Percentiles rank a stretch among this genome's conserved stretches.
phyloP scores from a whole-genome alignment of 2,797 vertebrate genomes.

The Hippocampus kuda region DNA sequence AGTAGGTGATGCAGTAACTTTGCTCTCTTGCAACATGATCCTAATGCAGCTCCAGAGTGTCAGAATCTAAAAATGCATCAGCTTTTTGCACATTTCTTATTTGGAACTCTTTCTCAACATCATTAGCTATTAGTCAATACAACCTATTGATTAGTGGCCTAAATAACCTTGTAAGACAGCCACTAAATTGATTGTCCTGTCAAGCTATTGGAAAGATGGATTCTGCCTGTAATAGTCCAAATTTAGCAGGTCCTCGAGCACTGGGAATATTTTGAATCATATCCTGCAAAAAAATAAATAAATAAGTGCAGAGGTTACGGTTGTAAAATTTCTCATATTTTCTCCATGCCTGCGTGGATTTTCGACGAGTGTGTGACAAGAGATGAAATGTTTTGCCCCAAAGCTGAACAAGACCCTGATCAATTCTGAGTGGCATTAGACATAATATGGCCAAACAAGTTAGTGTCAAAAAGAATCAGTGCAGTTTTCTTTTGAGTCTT shows the following conservation, averaged over 20 bases:
- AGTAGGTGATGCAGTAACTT: no score
- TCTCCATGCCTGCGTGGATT: neutral
- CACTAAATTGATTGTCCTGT: neutral
- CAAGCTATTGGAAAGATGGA: neutral
- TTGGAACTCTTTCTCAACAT: neutral
- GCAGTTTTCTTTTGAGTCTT: neutral
- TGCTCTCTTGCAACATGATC: neutral
- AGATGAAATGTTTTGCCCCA: neutral
- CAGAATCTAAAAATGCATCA: neutral
- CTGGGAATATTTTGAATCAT: neutral
- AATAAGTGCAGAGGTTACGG: neutral
- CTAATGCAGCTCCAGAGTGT: neutral
- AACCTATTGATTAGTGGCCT: neutral
- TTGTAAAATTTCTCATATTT: neutral
- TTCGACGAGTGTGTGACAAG: neutral
- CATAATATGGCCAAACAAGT: neutral
- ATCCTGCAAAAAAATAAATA: neutral
- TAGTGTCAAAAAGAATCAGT: neutral
- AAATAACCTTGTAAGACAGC: neutral
- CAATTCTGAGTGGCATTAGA: neutral
- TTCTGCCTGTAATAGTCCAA: neutral
- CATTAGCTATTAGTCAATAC: neutral
- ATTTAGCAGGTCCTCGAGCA: neutral
- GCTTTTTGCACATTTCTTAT: neutral
- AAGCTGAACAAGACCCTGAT: neutral